Conservation (phyloP, 2,888 invertebrate species). For the Tricholauxania praeusta region DNA sequence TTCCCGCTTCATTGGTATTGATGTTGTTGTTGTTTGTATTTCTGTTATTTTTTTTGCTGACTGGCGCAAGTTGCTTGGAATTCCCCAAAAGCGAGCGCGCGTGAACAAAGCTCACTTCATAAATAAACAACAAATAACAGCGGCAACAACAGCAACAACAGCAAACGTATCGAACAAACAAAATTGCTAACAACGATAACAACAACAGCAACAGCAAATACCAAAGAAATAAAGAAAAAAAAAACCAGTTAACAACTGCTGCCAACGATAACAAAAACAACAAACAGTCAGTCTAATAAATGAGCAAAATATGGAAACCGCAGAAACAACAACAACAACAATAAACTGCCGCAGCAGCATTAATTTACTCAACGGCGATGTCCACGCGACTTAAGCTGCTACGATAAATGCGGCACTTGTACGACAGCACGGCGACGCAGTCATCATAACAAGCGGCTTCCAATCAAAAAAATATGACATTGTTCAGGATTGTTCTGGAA, state of each 20-base stretch:
- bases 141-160: background rate
- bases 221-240: background rate
- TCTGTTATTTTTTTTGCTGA: background rate
- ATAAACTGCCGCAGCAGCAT: background rate
- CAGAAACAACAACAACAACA: background rate
- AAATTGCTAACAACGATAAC: too few relatives aligned
- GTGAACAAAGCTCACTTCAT: constrained; percentile 24
- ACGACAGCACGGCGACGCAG: background rate
- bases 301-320: background rate
- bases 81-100: constrained; percentile 27
- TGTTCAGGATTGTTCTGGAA: background rate
- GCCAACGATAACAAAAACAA: constrained; percentile 7
- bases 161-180: too few relatives aligned
- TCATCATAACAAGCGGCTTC: background rate
- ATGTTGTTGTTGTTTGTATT: too few relatives aligned
- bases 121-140: constrained; percentile 11
- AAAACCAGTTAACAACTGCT: constrained; percentile 26
- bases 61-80: constrained; percentile 22
- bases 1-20: too few relatives aligned
- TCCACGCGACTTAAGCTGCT: constrained; percentile 17
- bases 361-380: background rate
- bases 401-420: background rate
- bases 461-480: background rate
- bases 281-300: background rate
- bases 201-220: background rate